A percentile compares a stretch with the other conserved stretches of the same genome.
phyloP scores from a whole-genome alignment of 2,797 vertebrate genomes.

The Ptychobarbus kaznakovi region DNA sequence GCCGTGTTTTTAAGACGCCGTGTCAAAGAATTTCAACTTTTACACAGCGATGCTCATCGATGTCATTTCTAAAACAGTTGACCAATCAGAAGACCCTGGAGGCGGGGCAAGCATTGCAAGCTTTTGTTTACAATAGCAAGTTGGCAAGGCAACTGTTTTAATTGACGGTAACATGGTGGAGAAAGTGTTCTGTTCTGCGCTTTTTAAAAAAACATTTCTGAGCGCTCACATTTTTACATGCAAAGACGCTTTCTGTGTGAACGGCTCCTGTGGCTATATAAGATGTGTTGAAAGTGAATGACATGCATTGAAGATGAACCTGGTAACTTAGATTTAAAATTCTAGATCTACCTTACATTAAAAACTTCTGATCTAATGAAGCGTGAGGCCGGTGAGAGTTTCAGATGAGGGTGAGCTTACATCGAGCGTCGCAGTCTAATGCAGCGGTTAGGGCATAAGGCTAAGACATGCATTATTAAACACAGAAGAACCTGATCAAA shows the following conservation, averaged over 20 bases:
- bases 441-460: constrained; percentile 51
- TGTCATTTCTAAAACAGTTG: neutral
- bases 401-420: constrained; percentile 50
- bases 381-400: constrained; percentile 35
- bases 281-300: neutral
- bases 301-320: neutral
- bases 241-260: neutral
- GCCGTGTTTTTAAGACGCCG: no score
- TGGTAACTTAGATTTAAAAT: neutral
- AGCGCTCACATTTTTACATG: neutral
- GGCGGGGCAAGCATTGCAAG: neutral
- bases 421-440: constrained; percentile 47
- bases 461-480: constrained; percentile 61
- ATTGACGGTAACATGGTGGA: neutral
- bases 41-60: neutral
- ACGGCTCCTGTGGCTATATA: neutral
- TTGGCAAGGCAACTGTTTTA: neutral
- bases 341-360: constrained; percentile 4
- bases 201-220: neutral
- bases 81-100: neutral
- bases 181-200: neutral
- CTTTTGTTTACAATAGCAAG: neutral
- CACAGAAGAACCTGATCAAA: constrained; percentile 59
- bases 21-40: no score
- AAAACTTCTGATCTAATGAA: constrained; percentile 23